These are phyloP conservation scores for Gymnothorax reevesii DNA, from an alignment of 2,797 vertebrate genomes.

Conservation along the genomic window DNA sequence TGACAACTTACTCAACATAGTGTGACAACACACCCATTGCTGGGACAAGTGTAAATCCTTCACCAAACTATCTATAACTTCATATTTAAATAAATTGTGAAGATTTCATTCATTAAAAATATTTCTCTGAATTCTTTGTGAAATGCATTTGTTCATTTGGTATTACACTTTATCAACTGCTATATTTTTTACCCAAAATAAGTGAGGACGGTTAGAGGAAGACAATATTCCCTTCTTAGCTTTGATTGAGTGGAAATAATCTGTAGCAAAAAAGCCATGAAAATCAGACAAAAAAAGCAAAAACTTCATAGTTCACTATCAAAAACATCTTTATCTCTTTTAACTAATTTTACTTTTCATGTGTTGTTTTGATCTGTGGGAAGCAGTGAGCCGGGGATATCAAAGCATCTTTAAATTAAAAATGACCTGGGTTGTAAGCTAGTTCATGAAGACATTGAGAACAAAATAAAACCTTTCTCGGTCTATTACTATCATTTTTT, in stretches of 20 bases:
- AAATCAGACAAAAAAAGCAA: conserved; percentile 31
- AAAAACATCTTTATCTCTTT: conserved; percentile 15
- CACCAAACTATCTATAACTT: too few relatives aligned
- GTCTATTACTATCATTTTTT: conserved; percentile 58
- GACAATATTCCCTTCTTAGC: too few relatives aligned
- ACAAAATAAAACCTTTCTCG: conserved; percentile 64
- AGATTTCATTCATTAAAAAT: too few relatives aligned
- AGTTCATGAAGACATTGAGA: conserved; percentile 60
- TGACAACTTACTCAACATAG: too few relatives aligned
- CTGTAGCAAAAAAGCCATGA: not conserved
- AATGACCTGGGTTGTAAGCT: conserved; percentile 64
- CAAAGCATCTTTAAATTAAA: conserved; percentile 69
- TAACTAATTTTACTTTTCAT: conserved; percentile 30
- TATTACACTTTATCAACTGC: too few relatives aligned
- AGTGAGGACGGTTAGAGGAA: not conserved
- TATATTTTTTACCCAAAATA: too few relatives aligned
- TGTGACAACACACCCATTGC: too few relatives aligned
- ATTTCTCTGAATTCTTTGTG: too few relatives aligned
- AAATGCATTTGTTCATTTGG: too few relatives aligned
- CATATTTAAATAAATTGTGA: too few relatives aligned
- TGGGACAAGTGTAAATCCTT: too few relatives aligned
- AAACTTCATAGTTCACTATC: conserved; percentile 15
- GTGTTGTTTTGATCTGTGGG: conserved; percentile 25
- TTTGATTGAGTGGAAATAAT: not conserved
- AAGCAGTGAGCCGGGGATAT: conserved; percentile 53